These are phyloP conservation scores for Microctonus aethiopoides DNA, from an alignment of 2,888 invertebrate genomes.

Conservation along the genomic window DNA sequence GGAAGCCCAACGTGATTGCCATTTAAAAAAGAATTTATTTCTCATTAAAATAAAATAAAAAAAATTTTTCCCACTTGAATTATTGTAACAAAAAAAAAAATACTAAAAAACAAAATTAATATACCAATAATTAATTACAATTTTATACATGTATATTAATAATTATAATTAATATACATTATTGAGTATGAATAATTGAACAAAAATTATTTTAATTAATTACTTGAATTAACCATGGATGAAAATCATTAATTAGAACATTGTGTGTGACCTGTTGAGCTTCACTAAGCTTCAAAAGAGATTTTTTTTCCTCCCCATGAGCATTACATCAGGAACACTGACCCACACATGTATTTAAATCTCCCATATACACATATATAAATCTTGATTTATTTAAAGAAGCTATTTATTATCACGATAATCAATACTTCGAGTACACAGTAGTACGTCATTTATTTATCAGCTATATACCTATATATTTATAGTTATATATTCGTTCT, in stretches of 20 bases:
- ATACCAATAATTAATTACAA: too few species aligned
- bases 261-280: conserved; percentile 21
- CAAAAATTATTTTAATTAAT: not conserved
- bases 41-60: not conserved
- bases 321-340: too few species aligned
- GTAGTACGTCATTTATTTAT: conserved; percentile 25
- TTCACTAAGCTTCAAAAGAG: not conserved
- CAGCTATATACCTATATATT: conserved; percentile 25
- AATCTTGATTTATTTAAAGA: not conserved
- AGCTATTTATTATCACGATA: not conserved
- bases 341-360: not conserved
- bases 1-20: conserved; percentile 34
- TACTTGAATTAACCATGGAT: not conserved
- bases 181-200: not conserved
- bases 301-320: not conserved
- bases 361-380: not conserved
- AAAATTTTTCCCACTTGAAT: too few species aligned
- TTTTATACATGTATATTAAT: too few species aligned
- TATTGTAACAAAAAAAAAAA: too few species aligned
- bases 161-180: not conserved
- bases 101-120: too few species aligned
- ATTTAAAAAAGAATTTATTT: not conserved
- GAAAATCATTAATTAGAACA: not conserved
- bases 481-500: conserved; percentile 19
- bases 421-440: conserved; percentile 8